Evolutionary conservation across 2,113 vertebrate species (phyloP), one percentile per base, ranked within the genome.

Genomic region (Pica pica): DNA sequence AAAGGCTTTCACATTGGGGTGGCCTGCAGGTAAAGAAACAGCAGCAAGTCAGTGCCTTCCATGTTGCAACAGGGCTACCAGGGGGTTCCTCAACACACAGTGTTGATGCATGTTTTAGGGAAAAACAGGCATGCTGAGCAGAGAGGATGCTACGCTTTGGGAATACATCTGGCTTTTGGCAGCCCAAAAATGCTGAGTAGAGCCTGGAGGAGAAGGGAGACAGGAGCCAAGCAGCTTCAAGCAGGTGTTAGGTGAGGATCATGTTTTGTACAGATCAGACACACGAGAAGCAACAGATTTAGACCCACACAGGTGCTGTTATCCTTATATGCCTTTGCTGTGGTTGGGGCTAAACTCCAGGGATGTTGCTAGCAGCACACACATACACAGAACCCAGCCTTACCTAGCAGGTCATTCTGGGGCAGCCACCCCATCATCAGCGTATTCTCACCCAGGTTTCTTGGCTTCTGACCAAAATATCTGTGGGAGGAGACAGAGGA

Each of bases 381-480:
- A 69, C 39, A 42, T 16, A 75, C 18, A 44, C 19, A 76, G 11
- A 91, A 52, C n/a, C 71, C 55, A 76, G 56, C 67, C 96, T 96
- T 91, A 97, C 97, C 97, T 37, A 97, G 87, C 91, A 97, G 92
- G 92, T 97, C 94, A 2, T 97, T 97, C 74, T 97, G 96, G 87
- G 97, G 97, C 84, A 97, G 87, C 96, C 97, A 97, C 22, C 18
- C 94, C 97, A 97, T 96, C 89, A 97, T 93, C 75, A 97, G 84
- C 0, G 96, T 97, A 50, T 97, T 97, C 78, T 96, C 84, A 79
- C 96, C 96, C 71, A 96, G 67, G 78, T 94, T 97, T 85, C 55
- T 90, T 81, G 97, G 97, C 91, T 96, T 97, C 89, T 95, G 87
- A 52, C 97, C 96, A 79, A 97, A 97, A 65, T 97, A 97, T 69